phyloP scores from a whole-genome alignment of 64 coral and sea anemone genomes.

The Pachyseris speciosa region DNA sequence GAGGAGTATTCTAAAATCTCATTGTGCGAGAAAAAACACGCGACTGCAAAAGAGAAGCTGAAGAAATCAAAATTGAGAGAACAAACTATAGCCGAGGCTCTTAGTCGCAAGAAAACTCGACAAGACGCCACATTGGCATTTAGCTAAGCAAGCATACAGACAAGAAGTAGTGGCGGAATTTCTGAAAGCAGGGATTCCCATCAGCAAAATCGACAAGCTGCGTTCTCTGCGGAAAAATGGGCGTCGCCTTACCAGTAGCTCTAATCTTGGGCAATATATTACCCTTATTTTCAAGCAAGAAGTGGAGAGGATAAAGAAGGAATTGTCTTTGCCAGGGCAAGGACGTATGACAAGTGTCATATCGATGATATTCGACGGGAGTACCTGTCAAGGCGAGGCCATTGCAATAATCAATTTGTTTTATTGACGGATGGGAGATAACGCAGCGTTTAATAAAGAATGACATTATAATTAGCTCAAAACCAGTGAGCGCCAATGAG shows the following conservation, averaged over 20 bases:
- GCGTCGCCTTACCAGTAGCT: slow-evolving; percentile 57
- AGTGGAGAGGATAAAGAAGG: slow-evolving; percentile 45
- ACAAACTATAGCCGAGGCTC: slow-evolving; percentile 47
- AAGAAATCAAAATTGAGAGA: slow-evolving; percentile 51
- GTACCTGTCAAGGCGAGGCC: slow-evolving; percentile 61
- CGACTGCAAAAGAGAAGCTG: slow-evolving; percentile 8
- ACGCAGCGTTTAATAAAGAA: slow-evolving; percentile 41
- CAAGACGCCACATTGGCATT: slow-evolving; percentile 40
- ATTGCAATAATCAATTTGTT: slow-evolving; percentile 66
- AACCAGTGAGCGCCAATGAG: slow-evolving; percentile 32
- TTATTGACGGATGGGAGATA: slow-evolving; percentile 47
- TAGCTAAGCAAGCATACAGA: slow-evolving; percentile 48
- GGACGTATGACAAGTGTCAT: slow-evolving; percentile 60
- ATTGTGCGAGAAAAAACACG: slow-evolving; percentile 32
- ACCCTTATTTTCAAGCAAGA: slow-evolving; percentile 64
- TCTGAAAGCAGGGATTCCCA: slow-evolving; percentile 79
- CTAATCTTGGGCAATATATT: slow-evolving; percentile 65
- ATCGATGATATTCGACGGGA: slow-evolving; percentile 55
- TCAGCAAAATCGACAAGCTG: slow-evolving; percentile 64
- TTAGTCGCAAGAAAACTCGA: slow-evolving; percentile 16
- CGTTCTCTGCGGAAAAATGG: slow-evolving; percentile 74
- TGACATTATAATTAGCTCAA: slow-evolving; percentile 15
- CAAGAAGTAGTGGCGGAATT: slow-evolving; percentile 62
- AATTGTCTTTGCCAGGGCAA: slow-evolving; percentile 70
- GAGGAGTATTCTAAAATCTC: slow-evolving; percentile 32